A percentile compares a stretch with the other conserved stretches of the same genome.
Evolutionary conservation across 2,888 invertebrate genomes (phyloP).

Genomic region (Julus scanicus): DNA sequence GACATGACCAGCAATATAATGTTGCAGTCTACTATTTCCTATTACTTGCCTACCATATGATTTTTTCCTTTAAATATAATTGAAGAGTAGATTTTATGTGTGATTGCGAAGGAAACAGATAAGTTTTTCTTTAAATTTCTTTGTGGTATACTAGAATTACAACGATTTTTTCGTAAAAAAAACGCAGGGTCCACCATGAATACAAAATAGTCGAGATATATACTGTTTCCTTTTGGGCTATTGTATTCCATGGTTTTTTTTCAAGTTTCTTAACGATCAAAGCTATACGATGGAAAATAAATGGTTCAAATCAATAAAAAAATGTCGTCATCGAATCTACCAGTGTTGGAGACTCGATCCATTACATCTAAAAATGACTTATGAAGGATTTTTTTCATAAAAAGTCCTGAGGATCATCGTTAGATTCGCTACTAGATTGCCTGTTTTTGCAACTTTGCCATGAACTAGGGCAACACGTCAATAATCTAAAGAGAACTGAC

Average conservation of each 20-base stretch:
- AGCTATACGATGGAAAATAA: not conserved
- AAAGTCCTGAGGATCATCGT: not conserved
- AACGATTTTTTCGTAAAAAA: not conserved
- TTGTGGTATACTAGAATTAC: conserved; percentile 27
- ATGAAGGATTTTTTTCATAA: not conserved
- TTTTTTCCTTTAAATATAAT: conserved; percentile 27
- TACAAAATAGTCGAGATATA: not conserved
- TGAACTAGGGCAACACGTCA: not conserved
- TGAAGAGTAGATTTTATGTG: conserved; percentile 33
- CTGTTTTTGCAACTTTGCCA: not conserved
- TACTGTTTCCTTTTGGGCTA: conserved; percentile 20
- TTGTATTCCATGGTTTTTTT: not conserved
- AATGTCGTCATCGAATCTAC: conserved; percentile 1
- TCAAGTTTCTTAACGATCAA: conserved; percentile 27
- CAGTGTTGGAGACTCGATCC: not conserved
- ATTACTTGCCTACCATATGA: conserved; percentile 16
- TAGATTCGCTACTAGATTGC: not conserved
- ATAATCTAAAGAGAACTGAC: not conserved
- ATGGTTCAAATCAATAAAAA: not conserved
- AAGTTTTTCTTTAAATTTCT: conserved; percentile 6
- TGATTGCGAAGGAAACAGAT: conserved; percentile 28
- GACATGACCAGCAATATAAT: conserved; percentile 27
- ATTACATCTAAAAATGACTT: conserved; percentile 14
- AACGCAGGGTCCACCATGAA: not conserved
- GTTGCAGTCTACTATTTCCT: not conserved